Conservation (phyloP, 2,113 vertebrate species). For the Callospermophilus lateralis region DNA sequence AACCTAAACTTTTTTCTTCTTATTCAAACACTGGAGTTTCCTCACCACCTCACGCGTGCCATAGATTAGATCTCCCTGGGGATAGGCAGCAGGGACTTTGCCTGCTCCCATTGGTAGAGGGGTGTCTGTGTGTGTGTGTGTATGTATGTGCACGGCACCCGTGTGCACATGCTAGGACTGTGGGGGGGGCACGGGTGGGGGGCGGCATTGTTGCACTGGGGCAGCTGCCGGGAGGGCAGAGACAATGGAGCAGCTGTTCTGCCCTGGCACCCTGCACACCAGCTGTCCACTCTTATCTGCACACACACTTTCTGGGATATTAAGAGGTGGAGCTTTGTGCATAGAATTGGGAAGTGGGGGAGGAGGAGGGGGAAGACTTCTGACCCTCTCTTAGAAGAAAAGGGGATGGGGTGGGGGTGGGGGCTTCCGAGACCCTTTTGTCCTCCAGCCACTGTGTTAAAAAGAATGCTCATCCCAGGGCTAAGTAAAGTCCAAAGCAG, state of each 20-base stretch:
- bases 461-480: constrained; percentile 90
- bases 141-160: neutral
- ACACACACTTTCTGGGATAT: constrained; percentile 96
- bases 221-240: constrained; percentile 98
- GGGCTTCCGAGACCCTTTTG: constrained; percentile 94
- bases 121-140: constrained; percentile 29
- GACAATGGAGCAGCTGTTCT: constrained; percentile 99
- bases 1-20: constrained; percentile 78
- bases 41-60: constrained; percentile 91
- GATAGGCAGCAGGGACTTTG: constrained; percentile 88
- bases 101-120: constrained; percentile 92
- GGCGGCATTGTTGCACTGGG: constrained; percentile 90
- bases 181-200: constrained; percentile 70
- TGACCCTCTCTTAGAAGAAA: constrained; percentile 97
- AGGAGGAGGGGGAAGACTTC: constrained; percentile 94
- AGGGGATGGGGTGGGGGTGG: constrained; percentile 87
- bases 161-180: neutral
- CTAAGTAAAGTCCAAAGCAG: constrained; percentile 87
- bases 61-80: constrained; percentile 94
- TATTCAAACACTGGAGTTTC: constrained; percentile 73
- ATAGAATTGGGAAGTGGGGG: constrained; percentile 90
- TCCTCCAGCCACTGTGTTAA: constrained; percentile 94
- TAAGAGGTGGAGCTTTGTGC: constrained; percentile 94
- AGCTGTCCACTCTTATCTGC: constrained; percentile 99
- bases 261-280: constrained; percentile 98